Evolutionary conservation across 2,888 invertebrate species (phyloP).

Genomic region (Drosophila hamatofila): DNA sequence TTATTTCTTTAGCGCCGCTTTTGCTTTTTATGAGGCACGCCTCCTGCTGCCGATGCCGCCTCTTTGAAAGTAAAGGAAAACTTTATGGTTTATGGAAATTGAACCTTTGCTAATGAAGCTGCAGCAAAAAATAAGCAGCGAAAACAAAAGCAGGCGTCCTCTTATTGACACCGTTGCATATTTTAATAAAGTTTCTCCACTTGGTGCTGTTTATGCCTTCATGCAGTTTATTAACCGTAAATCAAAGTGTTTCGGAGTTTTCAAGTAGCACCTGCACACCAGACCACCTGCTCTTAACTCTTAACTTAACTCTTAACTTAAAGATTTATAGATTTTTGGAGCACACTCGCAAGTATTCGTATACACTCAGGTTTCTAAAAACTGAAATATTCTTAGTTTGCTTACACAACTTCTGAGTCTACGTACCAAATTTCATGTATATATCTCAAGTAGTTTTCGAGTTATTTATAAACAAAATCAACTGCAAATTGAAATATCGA

Average conservation of each 20-base stretch:
- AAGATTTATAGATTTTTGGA: too few species aligned
- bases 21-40: slow-evolving; percentile 58
- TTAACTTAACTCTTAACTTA: too few species aligned
- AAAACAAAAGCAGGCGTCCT: slow-evolving; percentile 9
- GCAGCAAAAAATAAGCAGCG: slow-evolving; percentile 23
- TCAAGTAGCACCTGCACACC: slow-evolving; percentile 62
- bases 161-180: slow-evolving; percentile 65
- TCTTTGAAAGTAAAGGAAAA: slow-evolving; percentile 32
- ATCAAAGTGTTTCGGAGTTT: slow-evolving; percentile 57
- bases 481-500: too few species aligned
- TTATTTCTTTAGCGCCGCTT: slow-evolving; percentile 11
- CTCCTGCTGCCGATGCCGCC: background rate
- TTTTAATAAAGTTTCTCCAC: slow-evolving; percentile 74
- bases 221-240: slow-evolving; percentile 75
- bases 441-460: too few species aligned
- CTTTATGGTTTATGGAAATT: slow-evolving; percentile 79
- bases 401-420: too few species aligned
- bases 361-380: too few species aligned
- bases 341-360: too few species aligned
- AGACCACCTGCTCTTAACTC: background rate
- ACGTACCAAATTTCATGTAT: too few species aligned
- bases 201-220: slow-evolving; percentile 49
- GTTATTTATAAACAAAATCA: too few species aligned
- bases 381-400: too few species aligned
- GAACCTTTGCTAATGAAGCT: slow-evolving; percentile 75